Conservation (phyloP, 2,113 vertebrate genomes). For the Panthera leo region DNA sequence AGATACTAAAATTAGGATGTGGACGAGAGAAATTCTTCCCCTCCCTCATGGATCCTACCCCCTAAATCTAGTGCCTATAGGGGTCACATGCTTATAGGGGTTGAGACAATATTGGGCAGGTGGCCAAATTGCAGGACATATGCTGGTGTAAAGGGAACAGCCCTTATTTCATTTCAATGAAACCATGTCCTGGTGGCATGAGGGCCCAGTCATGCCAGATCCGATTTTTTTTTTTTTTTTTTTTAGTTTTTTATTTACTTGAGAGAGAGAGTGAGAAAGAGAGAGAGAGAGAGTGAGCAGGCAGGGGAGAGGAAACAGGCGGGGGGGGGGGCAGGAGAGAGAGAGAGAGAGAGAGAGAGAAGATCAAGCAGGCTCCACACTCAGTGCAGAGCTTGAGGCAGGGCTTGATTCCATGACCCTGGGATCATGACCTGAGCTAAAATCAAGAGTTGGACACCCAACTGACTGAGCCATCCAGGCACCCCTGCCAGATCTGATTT, state of each 20-base stretch:
- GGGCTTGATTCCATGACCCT: too few species aligned
- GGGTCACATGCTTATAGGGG: rapidly evolving
- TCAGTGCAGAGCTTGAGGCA: too few species aligned
- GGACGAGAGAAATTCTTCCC: not conserved
- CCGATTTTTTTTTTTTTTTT: not conserved
- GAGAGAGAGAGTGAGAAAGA: not conserved
- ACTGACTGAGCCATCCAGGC: too few species aligned
- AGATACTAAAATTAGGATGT: not conserved
- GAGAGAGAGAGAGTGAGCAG: not conserved
- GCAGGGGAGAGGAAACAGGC: not conserved
- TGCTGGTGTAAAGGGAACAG: not conserved
- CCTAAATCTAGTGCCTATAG: not conserved
- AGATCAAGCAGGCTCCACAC: too few species aligned
- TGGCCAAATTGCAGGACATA: not conserved
- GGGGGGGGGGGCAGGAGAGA: too few species aligned
- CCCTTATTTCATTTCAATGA: not conserved
- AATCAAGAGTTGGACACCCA: too few species aligned
- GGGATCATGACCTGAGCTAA: too few species aligned
- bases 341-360: too few species aligned
- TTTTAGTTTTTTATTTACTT: too few species aligned
- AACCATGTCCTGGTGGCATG: rapidly evolving
- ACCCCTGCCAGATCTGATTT: too few species aligned
- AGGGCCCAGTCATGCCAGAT: not conserved
- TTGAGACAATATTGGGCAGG: not conserved
- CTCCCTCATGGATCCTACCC: not conserved